Base-by-base conservation (phyloP, 2,113 vertebrate genomes). In the Barbus barbus region DNA sequence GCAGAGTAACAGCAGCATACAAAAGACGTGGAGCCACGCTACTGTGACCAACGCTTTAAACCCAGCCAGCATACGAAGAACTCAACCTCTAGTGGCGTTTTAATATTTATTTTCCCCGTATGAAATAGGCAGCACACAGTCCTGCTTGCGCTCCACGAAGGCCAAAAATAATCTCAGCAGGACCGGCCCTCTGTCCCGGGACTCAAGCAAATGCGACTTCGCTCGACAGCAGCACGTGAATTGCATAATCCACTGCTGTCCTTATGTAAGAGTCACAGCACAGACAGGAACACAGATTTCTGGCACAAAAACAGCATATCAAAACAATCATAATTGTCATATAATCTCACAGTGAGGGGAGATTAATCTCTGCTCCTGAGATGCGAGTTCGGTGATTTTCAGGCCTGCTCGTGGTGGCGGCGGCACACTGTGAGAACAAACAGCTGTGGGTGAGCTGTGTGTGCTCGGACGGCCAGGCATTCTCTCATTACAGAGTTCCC, bases 231-330 rank as follows among this genome's bases (percentile, higher is more conserved):
- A 56, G 61, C 73, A 72, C 60, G 20, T 58, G 51, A 61, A 85
- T 72, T 83, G 76, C 60, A 69, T 84, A 86, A 88, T 84, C 81
- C 69, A 77, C 76, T 71, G 56, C 73, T n/a, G 56, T 84, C 60
- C 73, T 83, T 84, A 74, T 78, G 38, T 82, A 86, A 86, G 67
- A 75, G 65, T 74, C 26, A 9, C 22, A 56, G 60, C 41, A 4
- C 36, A n/a, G n/a, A n/a, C n/a, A n/a, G n/a, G n/a, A n/a, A n/a
- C n/a, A n/a, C n/a, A n/a, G 46, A 48, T 48, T 85, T 60, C 48
- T 53, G 24, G 3, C 82, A 58, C 20, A 44, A 77, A 83, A 74
- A 85, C 53, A 63, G 28, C 14, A 60, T 46, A 81, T 76, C 33
- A 79, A 84, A 83, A 46, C 48, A 76, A 36, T 84, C 77, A 81